Evolutionary conservation across 2,888 invertebrate genomes (phyloP), one percentile per base, ranked within the genome.

Genomic region (Sinhomidia bicolor): DNA sequence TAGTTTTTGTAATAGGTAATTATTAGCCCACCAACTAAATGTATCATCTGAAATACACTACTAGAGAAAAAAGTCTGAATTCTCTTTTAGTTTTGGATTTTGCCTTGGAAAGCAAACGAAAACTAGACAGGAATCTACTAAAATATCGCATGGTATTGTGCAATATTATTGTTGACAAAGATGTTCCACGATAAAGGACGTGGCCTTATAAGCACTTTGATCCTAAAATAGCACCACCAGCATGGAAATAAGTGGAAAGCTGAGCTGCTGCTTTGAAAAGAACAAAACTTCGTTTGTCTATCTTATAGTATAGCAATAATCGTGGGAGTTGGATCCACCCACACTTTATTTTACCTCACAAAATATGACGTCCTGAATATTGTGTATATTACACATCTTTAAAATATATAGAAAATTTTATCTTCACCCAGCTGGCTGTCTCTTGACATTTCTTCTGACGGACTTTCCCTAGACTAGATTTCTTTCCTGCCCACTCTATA

Each of bases 301-400:
- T 36, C 12, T 2, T 62, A 29, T 29, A 57, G 10, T 57, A 65
- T 32, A 0, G 5, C 6, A 14, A 10, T 26, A 71, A 10, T 51
- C 80, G 80, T 80, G 60, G 80, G 80, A 80, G 80, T 32, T 36
- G 23, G 32, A 32, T 32, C 60, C 80, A 44, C 80, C 80, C 62
- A 80, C 80, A 80, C 80, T 20, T 57, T 41, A 12, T 23, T 80
- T 62, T 20, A 4, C 80, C 20, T 1, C 44, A 32, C n/a, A 1
- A 17, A 51, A 51, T 10, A 76, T 47, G 51, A 74, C 47, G 44
- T 76, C 14, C 26, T 76, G 4, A 17, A n/a, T n/a, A n/a, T n/a
- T n/a, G n/a, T n/a, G n/a, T n/a, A n/a, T n/a, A 12, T 51, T 76
- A 2, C 29, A 36, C 60, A 20, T 36, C 1, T 17, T 20, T 32